Conservation (phyloP, 1,140 invertebrate species). For the Scaptomyza pallida region DNA sequence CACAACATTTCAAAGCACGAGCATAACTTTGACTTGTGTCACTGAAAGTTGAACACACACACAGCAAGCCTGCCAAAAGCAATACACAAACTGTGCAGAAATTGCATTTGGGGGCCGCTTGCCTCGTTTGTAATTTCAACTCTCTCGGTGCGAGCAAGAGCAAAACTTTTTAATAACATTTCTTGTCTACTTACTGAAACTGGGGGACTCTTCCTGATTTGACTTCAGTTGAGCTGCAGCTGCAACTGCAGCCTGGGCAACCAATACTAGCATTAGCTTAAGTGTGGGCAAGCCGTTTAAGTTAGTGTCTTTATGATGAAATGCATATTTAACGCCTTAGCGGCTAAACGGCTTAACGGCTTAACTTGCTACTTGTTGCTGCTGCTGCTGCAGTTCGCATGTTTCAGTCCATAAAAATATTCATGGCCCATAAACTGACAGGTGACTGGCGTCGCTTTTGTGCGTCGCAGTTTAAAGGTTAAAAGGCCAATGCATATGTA, state of each 20-base stretch:
- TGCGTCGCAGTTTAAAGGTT: constrained; percentile 15
- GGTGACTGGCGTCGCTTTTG: neutral
- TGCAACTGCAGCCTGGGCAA: constrained; percentile 9
- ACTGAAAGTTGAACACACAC: constrained; percentile 35
- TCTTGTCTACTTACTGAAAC: constrained; percentile 1
- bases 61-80: constrained; percentile 25
- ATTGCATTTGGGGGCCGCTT: constrained; percentile 37
- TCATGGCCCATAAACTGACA: constrained; percentile 27
- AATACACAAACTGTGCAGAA: constrained; percentile 18
- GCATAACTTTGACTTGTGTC: constrained; percentile 46
- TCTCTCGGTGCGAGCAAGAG: constrained; percentile 12
- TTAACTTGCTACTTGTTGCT: constrained; percentile 27
- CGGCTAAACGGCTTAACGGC: constrained; percentile 1
- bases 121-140: constrained; percentile 40
- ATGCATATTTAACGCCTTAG: constrained; percentile 10
- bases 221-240: constrained; percentile 2
- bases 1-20: constrained; percentile 34
- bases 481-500: constrained; percentile 44
- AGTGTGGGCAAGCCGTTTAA: neutral
- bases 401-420: constrained; percentile 27
- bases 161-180: constrained; percentile 52
- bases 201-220: neutral
- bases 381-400: constrained; percentile 15
- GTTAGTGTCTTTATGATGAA: neutral
- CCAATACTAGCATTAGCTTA: neutral